Evolutionary conservation across 2,888 invertebrate genomes (phyloP).

Genomic region (Dermolepida albohirtum): DNA sequence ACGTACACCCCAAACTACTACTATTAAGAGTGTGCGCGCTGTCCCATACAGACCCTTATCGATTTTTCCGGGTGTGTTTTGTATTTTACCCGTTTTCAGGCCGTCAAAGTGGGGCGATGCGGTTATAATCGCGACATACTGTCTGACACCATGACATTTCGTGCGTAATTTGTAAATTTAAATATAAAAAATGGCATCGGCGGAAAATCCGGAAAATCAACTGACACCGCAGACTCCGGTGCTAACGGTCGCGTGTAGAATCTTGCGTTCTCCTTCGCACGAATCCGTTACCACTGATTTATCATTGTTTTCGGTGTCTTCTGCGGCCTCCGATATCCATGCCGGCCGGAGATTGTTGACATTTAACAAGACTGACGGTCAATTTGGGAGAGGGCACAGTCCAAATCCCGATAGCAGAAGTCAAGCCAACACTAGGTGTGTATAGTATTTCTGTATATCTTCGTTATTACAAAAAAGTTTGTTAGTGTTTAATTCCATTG

Average conservation of each 20-base stretch:
- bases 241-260: conserved; percentile 70
- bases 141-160: no score
- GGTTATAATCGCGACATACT: neutral
- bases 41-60: conserved; percentile 18
- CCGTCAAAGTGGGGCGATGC: conserved; percentile 6
- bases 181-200: conserved; percentile 45
- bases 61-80: conserved; percentile 41
- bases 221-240: conserved; percentile 66
- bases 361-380: conserved; percentile 68
- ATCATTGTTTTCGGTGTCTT: conserved; percentile 79
- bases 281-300: conserved; percentile 87
- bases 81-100: conserved; percentile 13
- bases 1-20: neutral
- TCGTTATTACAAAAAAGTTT: no score
- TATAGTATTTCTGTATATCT: no score
- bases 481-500: no score
- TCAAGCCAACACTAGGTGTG: conserved; percentile 19
- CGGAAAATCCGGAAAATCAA: conserved; percentile 54
- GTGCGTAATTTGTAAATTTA: no score
- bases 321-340: conserved; percentile 69
- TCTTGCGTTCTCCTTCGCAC: conserved; percentile 82
- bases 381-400: conserved; percentile 73
- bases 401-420: conserved; percentile 75
- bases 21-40: conserved; percentile 18
- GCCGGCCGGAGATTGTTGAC: conserved; percentile 64